Evolutionary conservation across 2,888 invertebrate genomes (phyloP).

Genomic region (Bellardia bayeri): DNA sequence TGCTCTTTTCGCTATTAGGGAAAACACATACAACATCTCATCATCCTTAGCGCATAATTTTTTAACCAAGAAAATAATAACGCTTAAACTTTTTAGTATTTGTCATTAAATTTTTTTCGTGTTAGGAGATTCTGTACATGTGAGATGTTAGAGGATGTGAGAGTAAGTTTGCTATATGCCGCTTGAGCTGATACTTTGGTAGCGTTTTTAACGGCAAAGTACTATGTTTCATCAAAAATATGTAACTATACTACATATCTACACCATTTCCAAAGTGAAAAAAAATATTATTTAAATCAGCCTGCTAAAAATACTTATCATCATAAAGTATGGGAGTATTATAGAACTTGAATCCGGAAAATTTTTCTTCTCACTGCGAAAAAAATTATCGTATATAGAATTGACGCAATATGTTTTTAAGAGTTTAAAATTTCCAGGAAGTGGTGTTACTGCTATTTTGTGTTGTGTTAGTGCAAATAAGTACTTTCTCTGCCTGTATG

Average conservation of each 20-base stretch:
- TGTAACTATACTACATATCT: neutral
- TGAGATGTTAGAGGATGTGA: neutral
- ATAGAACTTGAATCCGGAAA: too few relatives aligned
- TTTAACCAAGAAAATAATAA: conserved; percentile 84
- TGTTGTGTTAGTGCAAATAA: neutral
- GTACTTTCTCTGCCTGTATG: neutral
- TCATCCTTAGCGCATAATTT: conserved; percentile 74
- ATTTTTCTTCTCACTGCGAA: too few relatives aligned
- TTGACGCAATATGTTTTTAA: neutral
- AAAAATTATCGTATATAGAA: too few relatives aligned
- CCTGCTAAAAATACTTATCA: too few relatives aligned
- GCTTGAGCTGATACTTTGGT: conserved; percentile 52
- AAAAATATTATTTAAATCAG: too few relatives aligned
- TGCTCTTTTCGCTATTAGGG: conserved; percentile 34
- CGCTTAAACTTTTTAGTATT: conserved; percentile 84
- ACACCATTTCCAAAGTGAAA: conserved; percentile 30
- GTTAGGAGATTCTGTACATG: conserved; percentile 77
- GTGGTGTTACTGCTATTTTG: conserved; percentile 16
- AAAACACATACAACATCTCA: conserved; percentile 52
- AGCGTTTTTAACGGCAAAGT: conserved; percentile 56
- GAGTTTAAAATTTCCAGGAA: neutral
- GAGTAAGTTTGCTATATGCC: conserved; percentile 29
- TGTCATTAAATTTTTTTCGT: conserved; percentile 83
- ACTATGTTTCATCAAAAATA: conserved; percentile 35
- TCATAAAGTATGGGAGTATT: too few relatives aligned